Evolutionary conservation across 1,140 invertebrate species (phyloP).

Genomic region (Tetranychus cinnabarinus): DNA sequence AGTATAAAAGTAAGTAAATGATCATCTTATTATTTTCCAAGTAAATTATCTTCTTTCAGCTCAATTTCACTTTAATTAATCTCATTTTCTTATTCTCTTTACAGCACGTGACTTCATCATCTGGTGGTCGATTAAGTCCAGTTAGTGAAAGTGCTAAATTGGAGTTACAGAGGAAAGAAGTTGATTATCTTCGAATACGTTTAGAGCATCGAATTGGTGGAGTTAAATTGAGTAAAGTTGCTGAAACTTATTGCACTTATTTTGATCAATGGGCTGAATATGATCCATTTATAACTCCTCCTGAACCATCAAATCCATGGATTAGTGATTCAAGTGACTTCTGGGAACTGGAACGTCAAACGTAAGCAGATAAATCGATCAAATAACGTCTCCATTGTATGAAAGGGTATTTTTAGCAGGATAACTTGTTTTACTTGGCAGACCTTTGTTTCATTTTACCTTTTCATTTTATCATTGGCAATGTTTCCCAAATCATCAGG

Average conservation of each 20-base stretch:
- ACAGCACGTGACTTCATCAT: slow-evolving; percentile 26
- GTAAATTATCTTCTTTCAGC: background rate
- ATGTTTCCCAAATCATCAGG: background rate
- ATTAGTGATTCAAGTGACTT: slow-evolving; percentile 79
- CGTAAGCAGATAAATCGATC: slow-evolving; percentile 28
- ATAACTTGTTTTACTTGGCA: too few relatives aligned
- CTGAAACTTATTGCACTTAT: slow-evolving; percentile 31
- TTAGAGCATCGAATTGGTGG: slow-evolving; percentile 31
- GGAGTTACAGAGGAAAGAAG: slow-evolving; percentile 34
- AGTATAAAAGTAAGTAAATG: slow-evolving; percentile 20
- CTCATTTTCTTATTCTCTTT: background rate
- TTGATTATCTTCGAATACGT: slow-evolving; percentile 40
- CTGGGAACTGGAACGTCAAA: slow-evolving; percentile 79
- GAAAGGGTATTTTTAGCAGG: too few relatives aligned
- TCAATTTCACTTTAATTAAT: too few relatives aligned
- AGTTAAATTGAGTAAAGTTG: slow-evolving; percentile 11
- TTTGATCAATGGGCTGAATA: slow-evolving; percentile 92
- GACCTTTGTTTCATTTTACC: too few relatives aligned
- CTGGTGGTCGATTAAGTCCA: slow-evolving; percentile 32
- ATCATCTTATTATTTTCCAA: background rate
- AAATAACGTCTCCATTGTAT: background rate
- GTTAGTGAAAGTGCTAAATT: slow-evolving; percentile 4
- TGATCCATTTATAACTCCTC: slow-evolving; percentile 66
- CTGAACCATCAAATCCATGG: slow-evolving; percentile 90
- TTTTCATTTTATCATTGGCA: too few relatives aligned